Evolutionary conservation across 2,888 invertebrate species (phyloP).

Genomic region (Esperia sulphurella): DNA sequence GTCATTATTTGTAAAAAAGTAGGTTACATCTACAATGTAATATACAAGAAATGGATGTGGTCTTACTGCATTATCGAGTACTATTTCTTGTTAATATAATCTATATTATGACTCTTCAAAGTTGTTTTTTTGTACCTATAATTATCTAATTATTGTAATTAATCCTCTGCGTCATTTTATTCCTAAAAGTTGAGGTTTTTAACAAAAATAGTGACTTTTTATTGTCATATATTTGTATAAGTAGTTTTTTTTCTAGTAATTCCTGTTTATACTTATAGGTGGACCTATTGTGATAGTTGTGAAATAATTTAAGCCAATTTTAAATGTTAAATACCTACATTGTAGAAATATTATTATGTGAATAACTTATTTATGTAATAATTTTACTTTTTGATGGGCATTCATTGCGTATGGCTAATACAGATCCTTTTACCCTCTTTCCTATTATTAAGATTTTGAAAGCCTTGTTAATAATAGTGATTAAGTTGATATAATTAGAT

Average conservation of each 20-base stretch:
- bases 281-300: constrained; percentile 14
- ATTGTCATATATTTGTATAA: background rate
- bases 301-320: constrained; percentile 10
- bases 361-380: constrained; percentile 10
- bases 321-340: constrained; percentile 8
- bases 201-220: background rate
- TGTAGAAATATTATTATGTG: constrained; percentile 8
- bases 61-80: too few species aligned
- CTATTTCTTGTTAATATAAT: too few species aligned
- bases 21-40: too few species aligned
- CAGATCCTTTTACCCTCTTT: constrained; percentile 5
- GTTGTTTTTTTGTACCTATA: background rate
- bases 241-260: constrained; percentile 1
- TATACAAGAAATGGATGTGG: too few species aligned
- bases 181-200: background rate
- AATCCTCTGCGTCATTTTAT: too few species aligned
- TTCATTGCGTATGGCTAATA: background rate
- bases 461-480: constrained; percentile 27
- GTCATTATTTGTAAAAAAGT: too few species aligned
- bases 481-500: constrained; percentile 19
- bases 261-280: constrained; percentile 8
- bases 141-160: background rate
- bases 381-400: constrained; percentile 9
- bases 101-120: too few species aligned
- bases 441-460: constrained; percentile 18